Conservation (phyloP, 2,113 vertebrate genomes). For the Notiomystis cincta region DNA sequence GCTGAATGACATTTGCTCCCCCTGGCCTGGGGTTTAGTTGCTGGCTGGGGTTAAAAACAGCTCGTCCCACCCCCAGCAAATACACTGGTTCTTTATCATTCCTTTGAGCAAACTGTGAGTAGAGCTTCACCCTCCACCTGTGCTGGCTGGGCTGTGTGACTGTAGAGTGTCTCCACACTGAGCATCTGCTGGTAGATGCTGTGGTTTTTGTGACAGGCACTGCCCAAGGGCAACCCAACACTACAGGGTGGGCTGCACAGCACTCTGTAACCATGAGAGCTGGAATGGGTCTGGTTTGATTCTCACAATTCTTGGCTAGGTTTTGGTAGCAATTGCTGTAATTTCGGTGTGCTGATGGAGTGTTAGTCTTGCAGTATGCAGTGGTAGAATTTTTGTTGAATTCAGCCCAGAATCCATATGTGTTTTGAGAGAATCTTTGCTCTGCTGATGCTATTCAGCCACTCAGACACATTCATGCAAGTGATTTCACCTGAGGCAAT, state of each 20-base stretch:
- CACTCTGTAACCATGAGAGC: neutral
- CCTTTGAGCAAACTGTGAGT: neutral
- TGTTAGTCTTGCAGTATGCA: neutral
- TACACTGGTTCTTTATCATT: neutral
- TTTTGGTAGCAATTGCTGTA: neutral
- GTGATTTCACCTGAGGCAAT: neutral
- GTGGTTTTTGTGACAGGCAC: neutral
- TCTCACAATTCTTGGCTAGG: neutral
- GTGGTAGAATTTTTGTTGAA: neutral
- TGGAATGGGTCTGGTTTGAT: neutral
- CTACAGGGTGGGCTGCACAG: neutral
- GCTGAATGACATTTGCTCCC: neutral
- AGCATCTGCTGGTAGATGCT: fast-evolving
- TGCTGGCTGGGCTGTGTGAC: neutral
- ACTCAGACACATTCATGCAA: neutral
- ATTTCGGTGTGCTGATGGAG: neutral
- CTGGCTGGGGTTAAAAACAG: neutral
- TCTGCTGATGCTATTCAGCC: neutral
- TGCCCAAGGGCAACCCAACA: fast-evolving
- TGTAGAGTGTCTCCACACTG: fast-evolving
- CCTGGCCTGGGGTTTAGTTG: neutral
- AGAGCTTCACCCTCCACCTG: fast-evolving
- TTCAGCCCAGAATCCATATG: neutral
- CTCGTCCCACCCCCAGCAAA: fast-evolving
- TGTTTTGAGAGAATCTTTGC: neutral